phyloP scores from a whole-genome alignment of 1,140 invertebrate species.

The Drosophila mayri region DNA sequence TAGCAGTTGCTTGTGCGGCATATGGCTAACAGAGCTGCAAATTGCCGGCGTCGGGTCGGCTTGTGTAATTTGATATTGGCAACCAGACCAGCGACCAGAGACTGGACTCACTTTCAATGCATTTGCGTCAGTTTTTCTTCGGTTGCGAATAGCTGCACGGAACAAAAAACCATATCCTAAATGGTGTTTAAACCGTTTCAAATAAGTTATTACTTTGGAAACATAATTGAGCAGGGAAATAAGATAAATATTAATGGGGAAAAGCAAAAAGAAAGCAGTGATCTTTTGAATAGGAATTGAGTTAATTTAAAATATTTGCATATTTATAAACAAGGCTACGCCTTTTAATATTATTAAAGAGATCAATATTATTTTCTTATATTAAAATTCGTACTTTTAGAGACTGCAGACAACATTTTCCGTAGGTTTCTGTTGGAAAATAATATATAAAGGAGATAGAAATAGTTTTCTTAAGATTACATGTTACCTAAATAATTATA shows the following conservation, averaged over 20 bases:
- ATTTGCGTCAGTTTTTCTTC: constrained; percentile 64
- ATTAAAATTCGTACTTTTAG: too few relatives aligned
- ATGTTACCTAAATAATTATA: too few relatives aligned
- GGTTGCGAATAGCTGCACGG: constrained; percentile 19
- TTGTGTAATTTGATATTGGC: constrained; percentile 82
- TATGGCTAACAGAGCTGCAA: constrained; percentile 72
- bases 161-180: background rate
- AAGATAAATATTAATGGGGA: background rate
- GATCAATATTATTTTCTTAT: too few relatives aligned
- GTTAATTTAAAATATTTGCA: too few relatives aligned
- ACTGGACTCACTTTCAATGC: constrained; percentile 69
- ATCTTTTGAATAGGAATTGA: too few relatives aligned
- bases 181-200: background rate
- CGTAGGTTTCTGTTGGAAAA: too few relatives aligned
- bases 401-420: too few relatives aligned
- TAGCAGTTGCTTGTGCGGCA: background rate
- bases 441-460: too few relatives aligned
- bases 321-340: too few relatives aligned
- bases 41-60: constrained; percentile 55
- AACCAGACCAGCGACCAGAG: constrained; percentile 55
- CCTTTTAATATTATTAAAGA: too few relatives aligned
- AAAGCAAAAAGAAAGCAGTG: background rate
- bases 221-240: too few relatives aligned
- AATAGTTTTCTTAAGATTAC: too few relatives aligned
- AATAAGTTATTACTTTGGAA: background rate